Conservation (phyloP, 2,888 invertebrate genomes). For the Halocaridina rubra region DNA sequence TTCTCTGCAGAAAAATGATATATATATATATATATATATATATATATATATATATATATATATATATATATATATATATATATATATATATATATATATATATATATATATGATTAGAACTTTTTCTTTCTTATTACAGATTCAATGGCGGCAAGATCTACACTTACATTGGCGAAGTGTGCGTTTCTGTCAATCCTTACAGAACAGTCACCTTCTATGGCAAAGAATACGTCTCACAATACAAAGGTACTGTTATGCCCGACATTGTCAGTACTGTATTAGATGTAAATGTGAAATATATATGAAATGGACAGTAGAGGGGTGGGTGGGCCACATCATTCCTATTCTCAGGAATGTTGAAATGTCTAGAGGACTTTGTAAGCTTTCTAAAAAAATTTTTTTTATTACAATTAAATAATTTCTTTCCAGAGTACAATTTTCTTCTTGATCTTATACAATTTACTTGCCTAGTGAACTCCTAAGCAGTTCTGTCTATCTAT, state of each 20-base stretch:
- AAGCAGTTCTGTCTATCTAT: too few species aligned
- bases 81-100: slow-evolving; percentile 29
- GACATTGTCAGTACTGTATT: too few species aligned
- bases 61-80: background rate
- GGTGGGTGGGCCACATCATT: background rate
- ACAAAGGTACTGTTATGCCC: slow-evolving; percentile 86
- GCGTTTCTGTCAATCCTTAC: slow-evolving; percentile 98
- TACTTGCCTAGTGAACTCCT: too few species aligned
- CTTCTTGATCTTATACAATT: too few species aligned
- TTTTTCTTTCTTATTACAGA: slow-evolving; percentile 71
- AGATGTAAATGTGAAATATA: background rate
- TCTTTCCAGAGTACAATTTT: too few species aligned
- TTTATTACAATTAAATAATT: too few species aligned
- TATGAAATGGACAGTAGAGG: background rate
- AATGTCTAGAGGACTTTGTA: too few species aligned
- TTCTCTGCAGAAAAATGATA: background rate
- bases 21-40: background rate
- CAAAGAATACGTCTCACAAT: slow-evolving; percentile 84
- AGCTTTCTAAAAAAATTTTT: too few species aligned
- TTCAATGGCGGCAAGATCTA: slow-evolving; percentile 92
- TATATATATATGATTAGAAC: slow-evolving; percentile 18
- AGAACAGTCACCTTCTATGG: slow-evolving; percentile 92
- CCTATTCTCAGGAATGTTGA: background rate
- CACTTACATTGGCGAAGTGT: slow-evolving; percentile 98
- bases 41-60: background rate